Percentiles rank a stretch among this genome's conserved stretches.
phyloP scores from a whole-genome alignment of 2,888 invertebrate genomes.

The Argyra leucocephala region DNA sequence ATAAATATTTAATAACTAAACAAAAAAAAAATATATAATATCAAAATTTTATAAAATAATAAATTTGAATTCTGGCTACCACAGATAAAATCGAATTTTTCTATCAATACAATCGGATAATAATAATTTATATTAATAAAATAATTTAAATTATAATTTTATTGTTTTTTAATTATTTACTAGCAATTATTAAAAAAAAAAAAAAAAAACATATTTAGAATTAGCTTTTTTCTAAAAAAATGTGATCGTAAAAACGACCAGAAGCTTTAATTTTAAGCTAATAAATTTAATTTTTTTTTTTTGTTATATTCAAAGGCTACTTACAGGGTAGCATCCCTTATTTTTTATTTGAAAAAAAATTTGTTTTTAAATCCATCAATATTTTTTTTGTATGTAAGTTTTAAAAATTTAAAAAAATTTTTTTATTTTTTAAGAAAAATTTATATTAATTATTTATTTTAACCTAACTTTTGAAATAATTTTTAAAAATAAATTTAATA shows the following conservation, averaged over 20 bases:
- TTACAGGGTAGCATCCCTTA: constrained; percentile 69
- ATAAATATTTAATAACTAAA: neutral
- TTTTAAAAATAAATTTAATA: too few species aligned
- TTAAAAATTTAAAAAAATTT: neutral
- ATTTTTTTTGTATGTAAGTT: constrained; percentile 5
- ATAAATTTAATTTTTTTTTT: neutral
- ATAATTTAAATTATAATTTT: too few species aligned
- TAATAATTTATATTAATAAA: neutral
- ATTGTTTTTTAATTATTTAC: too few species aligned
- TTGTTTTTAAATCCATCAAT: constrained; percentile 7
- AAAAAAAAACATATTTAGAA: too few species aligned
- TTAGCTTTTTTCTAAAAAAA: too few species aligned
- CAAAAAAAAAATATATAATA: neutral
- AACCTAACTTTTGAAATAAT: too few species aligned
- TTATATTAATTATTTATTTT: too few species aligned
- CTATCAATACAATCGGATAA: neutral
- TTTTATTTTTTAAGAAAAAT: too few species aligned
- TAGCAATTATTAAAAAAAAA: too few species aligned
- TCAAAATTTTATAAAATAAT: neutral
- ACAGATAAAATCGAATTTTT: constrained; percentile 26
- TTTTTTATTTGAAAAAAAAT: constrained; percentile 30
- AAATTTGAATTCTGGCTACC: constrained; percentile 25
- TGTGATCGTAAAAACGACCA: too few species aligned
- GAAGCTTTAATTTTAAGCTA: too few species aligned
- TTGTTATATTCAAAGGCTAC: constrained; percentile 43